Base-by-base conservation (phyloP, 2,888 invertebrate genomes). In the Melanostoma mellinum region DNA sequence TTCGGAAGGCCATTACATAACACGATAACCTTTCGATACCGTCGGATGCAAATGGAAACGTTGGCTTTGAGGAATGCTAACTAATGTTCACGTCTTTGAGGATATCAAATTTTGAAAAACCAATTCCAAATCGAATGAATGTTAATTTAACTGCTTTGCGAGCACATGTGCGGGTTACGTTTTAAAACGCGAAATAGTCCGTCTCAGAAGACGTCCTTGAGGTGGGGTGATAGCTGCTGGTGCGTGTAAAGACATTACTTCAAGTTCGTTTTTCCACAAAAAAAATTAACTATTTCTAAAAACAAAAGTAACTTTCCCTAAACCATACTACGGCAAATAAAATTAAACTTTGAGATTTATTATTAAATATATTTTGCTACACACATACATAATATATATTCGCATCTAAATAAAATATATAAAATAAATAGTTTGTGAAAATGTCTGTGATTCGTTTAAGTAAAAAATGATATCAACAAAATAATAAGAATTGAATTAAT, bases 161-260 rank as follows among this genome's bases (percentile, higher is more conserved):
- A 88, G 95, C 95, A 95, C 96, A 97, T 97, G 97, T 97, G 96
- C 94, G 96, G 97, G 94, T 94, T 97, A 95, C 96, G 95, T 93
- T 97, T 97, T 95, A 97, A 95, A 93, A 97, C 97, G 92, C 96
- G 97, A 93, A 97, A 97, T 93, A 97, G 96, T 94, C 97, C 97
- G 94, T 97, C 97, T 93, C 97, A 97, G 94, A 97, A 97, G 94
- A 97, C 97, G 93, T 97, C 97, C 92, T 95, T 97, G 91, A 95
- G 97, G 93, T 97, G 97, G 97, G 97, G 97, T 92, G 97, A 97
- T 93, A 97, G 97, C 93, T 97, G 97, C 93, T 91, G 76, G 77
- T 78, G 65, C 69, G 63, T 68, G 33, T 65, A 32, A 78, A 72
- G 10, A 55, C 36, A 8, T 63, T 38, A 35, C 36, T 33, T 50